A percentile compares a stretch with the other conserved stretches of the same genome.
These are phyloP conservation scores for Symphodus melops DNA, from an alignment of 2,113 vertebrate genomes.

Conservation along the genomic window DNA sequence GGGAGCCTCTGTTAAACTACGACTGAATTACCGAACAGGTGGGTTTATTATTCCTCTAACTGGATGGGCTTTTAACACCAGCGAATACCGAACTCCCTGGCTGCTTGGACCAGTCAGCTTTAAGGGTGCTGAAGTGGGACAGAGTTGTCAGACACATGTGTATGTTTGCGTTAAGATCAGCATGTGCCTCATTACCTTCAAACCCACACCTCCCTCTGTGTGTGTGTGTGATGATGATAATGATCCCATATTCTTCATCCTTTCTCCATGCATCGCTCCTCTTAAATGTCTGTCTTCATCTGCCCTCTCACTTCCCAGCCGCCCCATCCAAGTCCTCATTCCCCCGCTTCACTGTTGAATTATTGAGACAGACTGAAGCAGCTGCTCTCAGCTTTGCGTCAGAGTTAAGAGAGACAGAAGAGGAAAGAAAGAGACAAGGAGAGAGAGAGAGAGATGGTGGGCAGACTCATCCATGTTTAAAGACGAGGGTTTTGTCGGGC, in stretches of 20 bases:
- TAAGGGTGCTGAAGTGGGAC: slow-evolving; percentile 31
- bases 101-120: slow-evolving; percentile 19
- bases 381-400: slow-evolving; percentile 73
- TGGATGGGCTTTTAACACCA: slow-evolving; percentile 4
- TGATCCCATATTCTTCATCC: neutral
- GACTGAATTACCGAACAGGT: neutral
- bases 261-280: neutral
- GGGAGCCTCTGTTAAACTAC: neutral
- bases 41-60: neutral
- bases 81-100: neutral
- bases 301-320: slow-evolving; percentile 40
- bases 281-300: slow-evolving; percentile 33
- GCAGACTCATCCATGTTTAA: slow-evolving; percentile 83
- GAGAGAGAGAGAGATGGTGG: slow-evolving; percentile 54
- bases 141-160: slow-evolving; percentile 22
- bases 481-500: slow-evolving; percentile 74
- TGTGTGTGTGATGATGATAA: too few species aligned
- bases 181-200: slow-evolving; percentile 4
- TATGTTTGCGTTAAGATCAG: slow-evolving; percentile 33
- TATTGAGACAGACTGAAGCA: slow-evolving; percentile 79
- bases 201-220: neutral
- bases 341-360: slow-evolving; percentile 74
- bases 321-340: slow-evolving; percentile 60
- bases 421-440: slow-evolving; percentile 37
- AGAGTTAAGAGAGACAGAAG: slow-evolving; percentile 51